phyloP scores from a whole-genome alignment of 2,113 vertebrate genomes.

The Pogonocichla stellata region DNA sequence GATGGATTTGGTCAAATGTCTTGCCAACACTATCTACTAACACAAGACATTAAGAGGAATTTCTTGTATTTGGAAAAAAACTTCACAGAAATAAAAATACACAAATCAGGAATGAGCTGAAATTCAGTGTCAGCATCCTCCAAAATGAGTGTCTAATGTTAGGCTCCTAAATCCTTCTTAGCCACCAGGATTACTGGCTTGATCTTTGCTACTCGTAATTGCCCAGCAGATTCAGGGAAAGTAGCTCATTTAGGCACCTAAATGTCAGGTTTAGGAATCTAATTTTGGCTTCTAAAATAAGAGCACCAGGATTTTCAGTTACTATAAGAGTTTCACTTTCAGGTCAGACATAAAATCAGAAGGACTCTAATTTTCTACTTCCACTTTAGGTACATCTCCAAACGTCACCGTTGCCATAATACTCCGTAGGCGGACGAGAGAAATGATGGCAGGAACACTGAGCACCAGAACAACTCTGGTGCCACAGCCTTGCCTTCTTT shows the following conservation, averaged over 20 bases:
- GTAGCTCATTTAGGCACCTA: not conserved
- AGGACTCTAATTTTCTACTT: not conserved
- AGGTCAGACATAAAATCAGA: not conserved
- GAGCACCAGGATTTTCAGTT: not conserved
- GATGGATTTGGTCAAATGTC: not conserved
- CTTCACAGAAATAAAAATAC: not conserved
- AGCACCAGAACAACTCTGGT: not conserved
- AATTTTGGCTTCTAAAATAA: not conserved
- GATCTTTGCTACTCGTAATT: conserved; percentile 24
- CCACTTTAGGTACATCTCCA: not conserved
- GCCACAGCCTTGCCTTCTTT: not conserved
- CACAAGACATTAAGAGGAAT: not conserved
- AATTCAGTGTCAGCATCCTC: not conserved
- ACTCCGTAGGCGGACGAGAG: not conserved
- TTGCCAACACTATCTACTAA: not conserved
- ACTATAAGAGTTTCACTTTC: not conserved
- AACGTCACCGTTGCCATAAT: not conserved
- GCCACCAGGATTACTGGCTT: conserved; percentile 21
- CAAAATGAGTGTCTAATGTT: not conserved
- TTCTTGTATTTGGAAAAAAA: not conserved
- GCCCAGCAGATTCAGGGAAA: not conserved
- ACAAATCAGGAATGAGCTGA: not conserved
- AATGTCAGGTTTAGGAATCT: not conserved
- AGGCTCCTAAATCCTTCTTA: conserved; percentile 28
- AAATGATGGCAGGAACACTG: not conserved